Evolutionary conservation across 2,113 vertebrate species (phyloP).

Genomic region (Tiliqua scincoides): DNA sequence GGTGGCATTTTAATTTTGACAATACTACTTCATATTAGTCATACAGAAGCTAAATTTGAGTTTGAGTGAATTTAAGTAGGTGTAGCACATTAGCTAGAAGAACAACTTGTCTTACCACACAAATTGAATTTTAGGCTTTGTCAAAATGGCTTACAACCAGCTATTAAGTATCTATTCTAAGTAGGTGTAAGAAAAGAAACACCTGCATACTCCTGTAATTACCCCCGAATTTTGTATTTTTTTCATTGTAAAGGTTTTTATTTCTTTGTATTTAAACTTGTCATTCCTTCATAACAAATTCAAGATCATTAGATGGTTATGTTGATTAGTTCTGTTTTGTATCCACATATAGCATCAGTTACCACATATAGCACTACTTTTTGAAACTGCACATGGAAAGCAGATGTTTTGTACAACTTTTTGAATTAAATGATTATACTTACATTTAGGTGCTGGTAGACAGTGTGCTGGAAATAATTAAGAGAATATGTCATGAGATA

Average conservation of each 20-base stretch:
- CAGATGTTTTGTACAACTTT: not conserved
- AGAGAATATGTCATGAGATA: not conserved
- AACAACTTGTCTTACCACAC: constrained; percentile 62
- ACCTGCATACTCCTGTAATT: constrained; percentile 39
- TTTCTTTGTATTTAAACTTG: not conserved
- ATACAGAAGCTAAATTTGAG: constrained; percentile 29
- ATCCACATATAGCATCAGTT: too few species aligned
- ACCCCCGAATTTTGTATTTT: constrained; percentile 13
- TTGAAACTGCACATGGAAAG: not conserved
- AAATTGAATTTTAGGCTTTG: constrained; percentile 67
- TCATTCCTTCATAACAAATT: constrained; percentile 20
- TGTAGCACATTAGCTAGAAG: constrained; percentile 52
- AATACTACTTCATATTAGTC: constrained; percentile 53
- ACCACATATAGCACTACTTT: not conserved
- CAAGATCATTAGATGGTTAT: not conserved
- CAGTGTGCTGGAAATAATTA: not conserved
- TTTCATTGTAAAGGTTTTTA: not conserved
- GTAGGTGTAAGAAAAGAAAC: constrained; percentile 54
- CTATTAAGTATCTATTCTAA: constrained; percentile 59
- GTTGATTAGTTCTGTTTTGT: not conserved
- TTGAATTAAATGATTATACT: not conserved
- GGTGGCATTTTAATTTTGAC: too few species aligned
- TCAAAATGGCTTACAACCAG: constrained; percentile 51
- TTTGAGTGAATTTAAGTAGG: constrained; percentile 58
- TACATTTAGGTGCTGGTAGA: too few species aligned